These are phyloP conservation scores for Leptonema lineaticorne DNA, from an alignment of 1,140 invertebrate genomes.

Conservation along the genomic window DNA sequence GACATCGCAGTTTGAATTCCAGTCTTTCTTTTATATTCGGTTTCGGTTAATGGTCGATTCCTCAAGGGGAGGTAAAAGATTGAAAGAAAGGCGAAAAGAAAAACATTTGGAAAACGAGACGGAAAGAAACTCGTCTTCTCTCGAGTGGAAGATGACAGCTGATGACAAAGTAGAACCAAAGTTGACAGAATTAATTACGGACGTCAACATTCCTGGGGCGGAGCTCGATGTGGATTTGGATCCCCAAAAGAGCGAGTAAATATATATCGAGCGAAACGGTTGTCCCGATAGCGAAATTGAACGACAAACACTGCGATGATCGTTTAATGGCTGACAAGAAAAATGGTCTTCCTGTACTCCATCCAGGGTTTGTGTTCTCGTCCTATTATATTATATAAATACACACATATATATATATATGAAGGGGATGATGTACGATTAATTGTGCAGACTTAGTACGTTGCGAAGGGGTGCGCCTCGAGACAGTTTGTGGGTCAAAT, in stretches of 20 bases:
- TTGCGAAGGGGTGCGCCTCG: too few relatives aligned
- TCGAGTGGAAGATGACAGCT: slow-evolving; percentile 18
- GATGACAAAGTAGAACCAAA: slow-evolving; percentile 30
- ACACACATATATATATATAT: background rate
- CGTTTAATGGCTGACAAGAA: slow-evolving; percentile 9
- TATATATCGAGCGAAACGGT: slow-evolving; percentile 18
- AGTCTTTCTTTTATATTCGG: too few relatives aligned
- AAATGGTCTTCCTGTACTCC: background rate
- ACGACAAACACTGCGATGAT: slow-evolving; percentile 17
- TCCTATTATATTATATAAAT: background rate
- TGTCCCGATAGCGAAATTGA: slow-evolving; percentile 17
- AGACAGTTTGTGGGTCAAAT: too few relatives aligned
- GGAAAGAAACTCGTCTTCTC: background rate
- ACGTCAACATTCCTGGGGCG: background rate
- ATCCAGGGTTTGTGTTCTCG: too few relatives aligned
- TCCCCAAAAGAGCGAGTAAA: background rate
- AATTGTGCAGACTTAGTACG: too few relatives aligned
- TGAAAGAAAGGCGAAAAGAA: too few relatives aligned
- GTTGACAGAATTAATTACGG: slow-evolving; percentile 28
- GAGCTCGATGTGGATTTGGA: background rate
- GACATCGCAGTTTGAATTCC: background rate
- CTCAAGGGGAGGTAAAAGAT: too few relatives aligned
- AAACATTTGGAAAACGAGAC: slow-evolving; percentile 7
- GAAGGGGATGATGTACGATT: too few relatives aligned
- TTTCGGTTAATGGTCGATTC: too few relatives aligned